These are phyloP conservation scores for Scolopax bukidnonensis DNA, from an alignment of 2,797 vertebrate species.

Conservation along the genomic window DNA sequence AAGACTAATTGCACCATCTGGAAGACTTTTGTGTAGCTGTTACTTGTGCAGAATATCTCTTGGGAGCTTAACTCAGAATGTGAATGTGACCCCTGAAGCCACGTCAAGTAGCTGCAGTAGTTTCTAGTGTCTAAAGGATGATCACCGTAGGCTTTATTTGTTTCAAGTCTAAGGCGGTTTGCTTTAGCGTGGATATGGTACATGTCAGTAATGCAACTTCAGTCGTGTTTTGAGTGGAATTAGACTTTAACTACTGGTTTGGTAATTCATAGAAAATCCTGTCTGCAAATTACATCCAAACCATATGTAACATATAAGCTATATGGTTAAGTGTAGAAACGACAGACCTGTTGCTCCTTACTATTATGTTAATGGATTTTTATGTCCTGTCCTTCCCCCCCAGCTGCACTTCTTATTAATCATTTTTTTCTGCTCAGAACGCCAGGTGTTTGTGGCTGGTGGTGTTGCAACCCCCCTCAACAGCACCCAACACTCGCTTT, in stretches of 20 bases:
- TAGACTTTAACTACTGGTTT: conserved; percentile 46
- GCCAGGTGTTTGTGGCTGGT: not conserved
- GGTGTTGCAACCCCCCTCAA: not conserved
- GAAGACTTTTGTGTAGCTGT: conserved; percentile 71
- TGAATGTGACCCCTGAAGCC: conserved; percentile 77
- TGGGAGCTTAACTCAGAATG: conserved; percentile 65
- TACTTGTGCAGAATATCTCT: conserved; percentile 62
- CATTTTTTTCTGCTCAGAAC: not conserved
- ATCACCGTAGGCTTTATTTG: conserved; percentile 72
- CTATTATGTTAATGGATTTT: not conserved
- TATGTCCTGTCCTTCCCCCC: not conserved
- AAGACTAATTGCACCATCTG: conserved; percentile 81
- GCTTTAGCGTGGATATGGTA: conserved; percentile 27
- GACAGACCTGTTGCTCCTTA: not conserved
- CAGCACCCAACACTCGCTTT: not conserved
- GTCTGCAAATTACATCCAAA: not conserved
- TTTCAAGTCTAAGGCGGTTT: conserved; percentile 66
- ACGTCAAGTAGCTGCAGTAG: conserved; percentile 71
- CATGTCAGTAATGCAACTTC: conserved; percentile 42
- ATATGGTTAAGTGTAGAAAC: not conserved
- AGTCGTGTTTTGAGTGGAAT: conserved; percentile 57
- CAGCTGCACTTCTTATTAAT: not conserved
- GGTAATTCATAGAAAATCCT: conserved; percentile 35
- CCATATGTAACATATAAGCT: not conserved
- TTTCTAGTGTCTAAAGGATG: conserved; percentile 64